These are phyloP conservation scores for Sebastes iracundus DNA, from an alignment of 2,797 vertebrate genomes.

Conservation along the genomic window DNA sequence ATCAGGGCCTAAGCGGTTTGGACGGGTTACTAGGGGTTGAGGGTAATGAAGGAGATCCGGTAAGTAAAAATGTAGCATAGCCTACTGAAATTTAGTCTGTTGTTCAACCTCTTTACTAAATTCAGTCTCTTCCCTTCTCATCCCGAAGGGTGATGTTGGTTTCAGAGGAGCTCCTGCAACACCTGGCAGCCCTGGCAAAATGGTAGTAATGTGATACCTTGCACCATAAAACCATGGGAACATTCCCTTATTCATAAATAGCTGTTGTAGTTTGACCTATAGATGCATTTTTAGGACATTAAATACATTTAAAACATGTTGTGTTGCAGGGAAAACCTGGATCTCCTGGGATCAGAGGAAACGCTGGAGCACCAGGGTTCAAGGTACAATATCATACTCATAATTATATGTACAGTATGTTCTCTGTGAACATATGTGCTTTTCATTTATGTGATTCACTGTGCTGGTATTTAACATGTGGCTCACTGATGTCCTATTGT, in stretches of 20 bases:
- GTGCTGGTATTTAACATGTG: neutral
- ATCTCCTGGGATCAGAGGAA: constrained; percentile 68
- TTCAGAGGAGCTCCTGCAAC: constrained; percentile 69
- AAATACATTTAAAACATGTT: neutral
- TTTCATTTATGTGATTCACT: neutral
- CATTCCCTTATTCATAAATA: neutral
- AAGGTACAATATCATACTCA: constrained; percentile 63
- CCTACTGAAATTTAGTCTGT: neutral
- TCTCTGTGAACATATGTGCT: neutral
- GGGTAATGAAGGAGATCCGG: constrained; percentile 83
- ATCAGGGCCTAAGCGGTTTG: constrained; percentile 76
- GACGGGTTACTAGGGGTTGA: constrained; percentile 84
- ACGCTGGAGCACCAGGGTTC: constrained; percentile 61
- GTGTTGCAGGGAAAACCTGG: constrained; percentile 74
- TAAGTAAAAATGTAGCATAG: constrained; percentile 44
- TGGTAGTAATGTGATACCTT: constrained; percentile 43
- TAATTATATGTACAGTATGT: neutral
- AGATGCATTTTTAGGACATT: neutral
- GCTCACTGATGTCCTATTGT: neutral
- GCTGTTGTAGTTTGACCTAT: neutral
- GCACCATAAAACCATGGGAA: neutral
- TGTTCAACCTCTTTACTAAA: neutral
- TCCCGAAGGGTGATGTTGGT: constrained; percentile 74
- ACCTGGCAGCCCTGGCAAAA: constrained; percentile 68
- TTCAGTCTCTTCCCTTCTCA: neutral